Base-by-base conservation (phyloP, 2,888 invertebrate genomes). In the Zaprionus lineosus region DNA sequence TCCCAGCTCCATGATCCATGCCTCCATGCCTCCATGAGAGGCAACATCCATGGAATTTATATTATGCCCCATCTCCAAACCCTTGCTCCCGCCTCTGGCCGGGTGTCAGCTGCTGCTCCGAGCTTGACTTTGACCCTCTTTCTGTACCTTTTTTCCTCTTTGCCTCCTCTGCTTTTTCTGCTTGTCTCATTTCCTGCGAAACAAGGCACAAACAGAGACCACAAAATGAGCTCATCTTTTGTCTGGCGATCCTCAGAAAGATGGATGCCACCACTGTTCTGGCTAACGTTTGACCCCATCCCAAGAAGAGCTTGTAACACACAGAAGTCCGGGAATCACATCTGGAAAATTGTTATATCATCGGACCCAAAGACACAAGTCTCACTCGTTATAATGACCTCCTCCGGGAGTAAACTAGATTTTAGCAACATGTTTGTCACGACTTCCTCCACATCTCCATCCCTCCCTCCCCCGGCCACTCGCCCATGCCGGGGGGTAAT, bases 111-210 rank as follows among this genome's bases (percentile, higher is more conserved):
- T 44, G 44, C 34, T 51, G 46, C 21, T 34, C 21, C 18, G 14
- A 40, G 28, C 51, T 39, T 55, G 18, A 21, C 28, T 56, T 55
- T 21, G 21, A 7, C 28, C 36, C 37, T 37, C 26, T 24, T 40
- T 36, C 31, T 36, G 24, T 21, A 21, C 41, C 8, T 36, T 55
- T 26, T 21, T 51, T 69, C 53, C 63, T 52, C 69, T 55, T 43
- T 12, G 51, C n/a, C 1, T n/a, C 46, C 36, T 48, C 56, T 46
- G 33, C 44, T 56, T 33, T 57, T 16, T 72, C 28, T 72, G 62
- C 73, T 78, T 78, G 82, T 41, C 68, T 84, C 75, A 84, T 78
- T 79, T 79, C 78, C 78, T 84, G 78, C 79, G 69, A 82, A 84
- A 53, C 75, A 83, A 82, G 46, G 72, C 74, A 76, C 66, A 76